A percentile compares a stretch with the other conserved stretches of the same genome.
Evolutionary conservation across 2,113 vertebrate species (phyloP).

Genomic region (Bubo scandiacus): DNA sequence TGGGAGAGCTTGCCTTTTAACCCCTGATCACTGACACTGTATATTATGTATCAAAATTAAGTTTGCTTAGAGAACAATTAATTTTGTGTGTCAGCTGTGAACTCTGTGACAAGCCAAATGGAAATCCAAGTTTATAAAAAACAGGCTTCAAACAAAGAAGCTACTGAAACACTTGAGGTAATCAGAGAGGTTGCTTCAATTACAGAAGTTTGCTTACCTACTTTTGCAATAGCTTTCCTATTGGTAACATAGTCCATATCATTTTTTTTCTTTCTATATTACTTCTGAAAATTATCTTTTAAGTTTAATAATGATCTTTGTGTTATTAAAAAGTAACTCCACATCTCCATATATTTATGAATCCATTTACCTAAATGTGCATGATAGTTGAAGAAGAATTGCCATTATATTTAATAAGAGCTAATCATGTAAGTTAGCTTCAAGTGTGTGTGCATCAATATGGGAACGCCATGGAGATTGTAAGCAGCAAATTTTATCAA

Average conservation of each 20-base stretch:
- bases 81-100: constrained; percentile 21
- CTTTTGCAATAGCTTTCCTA: not conserved
- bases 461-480: not conserved
- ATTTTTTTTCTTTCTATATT: not conserved
- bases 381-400: not conserved
- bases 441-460: not conserved
- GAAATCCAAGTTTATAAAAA: constrained; percentile 10
- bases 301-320: not conserved
- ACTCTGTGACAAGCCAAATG: constrained; percentile 5
- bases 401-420: not conserved
- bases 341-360: not conserved
- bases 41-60: constrained; percentile 5
- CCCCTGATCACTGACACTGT: not conserved
- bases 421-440: not conserved
- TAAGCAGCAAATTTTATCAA: not conserved
- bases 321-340: not conserved
- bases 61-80: constrained; percentile 37
- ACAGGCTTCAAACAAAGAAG: not conserved
- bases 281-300: not conserved
- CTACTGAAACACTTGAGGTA: not conserved
- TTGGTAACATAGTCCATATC: not conserved
- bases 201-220: not conserved
- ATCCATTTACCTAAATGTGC: not conserved
- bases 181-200: not conserved
- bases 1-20: constrained; percentile 31